Conservation (phyloP, 2,888 invertebrate genomes). For the Drosophila pseudotakahashii region DNA sequence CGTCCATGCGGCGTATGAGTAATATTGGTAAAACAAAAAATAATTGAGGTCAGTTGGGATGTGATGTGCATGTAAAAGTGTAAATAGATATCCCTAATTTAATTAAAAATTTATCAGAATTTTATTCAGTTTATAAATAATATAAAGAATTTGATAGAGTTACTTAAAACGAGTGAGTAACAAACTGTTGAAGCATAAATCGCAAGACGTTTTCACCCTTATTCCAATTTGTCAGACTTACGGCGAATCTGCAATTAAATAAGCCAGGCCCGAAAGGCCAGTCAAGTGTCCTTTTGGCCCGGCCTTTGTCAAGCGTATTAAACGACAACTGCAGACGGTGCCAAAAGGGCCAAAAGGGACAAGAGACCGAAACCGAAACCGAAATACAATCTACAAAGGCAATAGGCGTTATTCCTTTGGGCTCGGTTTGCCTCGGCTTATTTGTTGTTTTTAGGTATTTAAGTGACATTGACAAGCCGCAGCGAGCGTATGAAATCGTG, state of each 20-base stretch:
- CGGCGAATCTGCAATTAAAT: conserved; percentile 48
- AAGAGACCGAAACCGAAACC: conserved; percentile 6
- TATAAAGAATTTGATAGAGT: too few species aligned
- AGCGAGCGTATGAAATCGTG: conserved; percentile 12
- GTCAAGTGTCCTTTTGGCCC: conserved; percentile 27
- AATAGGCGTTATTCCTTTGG: conserved; percentile 42
- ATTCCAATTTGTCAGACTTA: conserved; percentile 39
- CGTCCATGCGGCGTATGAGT: conserved; percentile 6
- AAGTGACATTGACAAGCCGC: conserved; percentile 50
- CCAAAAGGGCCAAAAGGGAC: conserved; percentile 40
- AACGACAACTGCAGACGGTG: conserved; percentile 53
- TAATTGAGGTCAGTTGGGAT: neutral
- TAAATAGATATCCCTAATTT: neutral
- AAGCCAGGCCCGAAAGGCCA: conserved; percentile 43
- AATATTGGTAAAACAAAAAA: conserved; percentile 8
- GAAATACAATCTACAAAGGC: conserved; percentile 43
- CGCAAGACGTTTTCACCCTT: conserved; percentile 8
- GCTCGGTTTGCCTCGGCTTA: conserved; percentile 29
- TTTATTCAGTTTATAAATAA: too few species aligned
- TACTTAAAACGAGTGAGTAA: neutral
- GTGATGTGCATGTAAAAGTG: neutral
- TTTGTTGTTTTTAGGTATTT: conserved; percentile 47
- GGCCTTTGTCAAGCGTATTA: conserved; percentile 58
- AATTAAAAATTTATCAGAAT: neutral
- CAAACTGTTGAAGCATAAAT: conserved; percentile 21